phyloP scores from a whole-genome alignment of 1,140 invertebrate genomes.

The Drosophila punjabiensis region DNA sequence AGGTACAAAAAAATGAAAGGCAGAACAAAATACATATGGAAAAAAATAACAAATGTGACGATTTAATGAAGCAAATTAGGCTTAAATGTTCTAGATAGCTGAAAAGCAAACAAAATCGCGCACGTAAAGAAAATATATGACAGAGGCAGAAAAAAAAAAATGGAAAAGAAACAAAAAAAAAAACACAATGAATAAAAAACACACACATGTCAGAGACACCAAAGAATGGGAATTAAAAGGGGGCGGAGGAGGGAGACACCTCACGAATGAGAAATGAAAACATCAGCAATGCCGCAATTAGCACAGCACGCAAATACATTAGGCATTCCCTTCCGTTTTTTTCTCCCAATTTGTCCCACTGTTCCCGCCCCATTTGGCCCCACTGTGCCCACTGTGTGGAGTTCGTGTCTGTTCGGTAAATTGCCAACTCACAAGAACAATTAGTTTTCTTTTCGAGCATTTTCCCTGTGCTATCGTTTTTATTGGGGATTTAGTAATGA shows the following conservation, averaged over 20 bases:
- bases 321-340: conserved; percentile 6
- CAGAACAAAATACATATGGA: conserved; percentile 20
- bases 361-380: conserved; percentile 1
- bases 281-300: conserved; percentile 65
- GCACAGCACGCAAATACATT: conserved; percentile 62
- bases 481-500: conserved; percentile 21
- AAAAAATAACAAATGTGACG: conserved; percentile 73
- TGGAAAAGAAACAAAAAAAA: neutral
- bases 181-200: conserved; percentile 15
- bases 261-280: conserved; percentile 51
- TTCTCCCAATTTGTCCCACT: conserved; percentile 15
- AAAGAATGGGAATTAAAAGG: conserved; percentile 11
- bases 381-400: conserved; percentile 20
- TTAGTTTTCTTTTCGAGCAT: conserved; percentile 29
- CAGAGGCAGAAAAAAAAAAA: conserved; percentile 2
- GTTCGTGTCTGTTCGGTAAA: conserved; percentile 18
- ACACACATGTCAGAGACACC: conserved; percentile 7
- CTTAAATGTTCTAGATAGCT: conserved; percentile 77
- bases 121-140: conserved; percentile 69
- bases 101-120: conserved; percentile 54
- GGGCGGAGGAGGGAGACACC: neutral
- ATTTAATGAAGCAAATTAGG: conserved; percentile 78
- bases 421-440: conserved; percentile 56
- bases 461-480: neutral
- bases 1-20: conserved; percentile 36